Base-by-base conservation (phyloP, 2,113 vertebrate species). In the Aleadryas rufinucha region DNA sequence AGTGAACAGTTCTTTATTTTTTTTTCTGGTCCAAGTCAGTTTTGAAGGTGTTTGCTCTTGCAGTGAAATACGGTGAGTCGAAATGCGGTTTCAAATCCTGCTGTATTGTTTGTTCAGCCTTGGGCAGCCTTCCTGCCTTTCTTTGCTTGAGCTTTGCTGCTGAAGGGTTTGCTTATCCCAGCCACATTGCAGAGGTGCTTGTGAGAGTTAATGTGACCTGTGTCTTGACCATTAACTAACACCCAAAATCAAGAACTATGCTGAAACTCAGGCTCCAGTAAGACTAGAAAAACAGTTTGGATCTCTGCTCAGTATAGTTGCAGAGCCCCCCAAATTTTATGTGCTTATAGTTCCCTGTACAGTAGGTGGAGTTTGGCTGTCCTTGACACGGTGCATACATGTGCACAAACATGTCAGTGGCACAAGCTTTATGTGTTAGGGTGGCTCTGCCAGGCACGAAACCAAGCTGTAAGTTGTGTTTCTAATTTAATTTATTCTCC, bases 301-400 rank as follows among this genome's bases (percentile, higher is more conserved):
- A 71, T 78, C 24, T 82, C 54, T 13, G 22, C 11, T 56, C 60
- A 56, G 1, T 33, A 13, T 15, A 65, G 22, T 16, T 21, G 27
- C 35, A 74, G 50, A 68, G 5, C 12, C 7, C 22, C 15, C 22
- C 23, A 6, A 0, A 53, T 60, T 39, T 49, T 66, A 11, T 39
- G 13, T 65, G 42, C 68, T 37, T n/a, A 0, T 2, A 33, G n/a
- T 13, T 72, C 39, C 39, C 30, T 49, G 31, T 19, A 4, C 23
- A 45, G 23, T 6, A 10, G 35, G 61, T 7, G 63, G 47, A 33
- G 47, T 42, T 59, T 3, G 27, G 45, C 54, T 84, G 1, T 56
- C 54, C 45, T 78, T 61, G 60, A 26, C 26, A 23, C 0, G 0
- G 13, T 41, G 49, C 30, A 4, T 11, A 2, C 0, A 0, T 56